These are phyloP conservation scores for Corythoichthys haematopterus DNA, from an alignment of 2,113 vertebrate species.

Conservation along the genomic window DNA sequence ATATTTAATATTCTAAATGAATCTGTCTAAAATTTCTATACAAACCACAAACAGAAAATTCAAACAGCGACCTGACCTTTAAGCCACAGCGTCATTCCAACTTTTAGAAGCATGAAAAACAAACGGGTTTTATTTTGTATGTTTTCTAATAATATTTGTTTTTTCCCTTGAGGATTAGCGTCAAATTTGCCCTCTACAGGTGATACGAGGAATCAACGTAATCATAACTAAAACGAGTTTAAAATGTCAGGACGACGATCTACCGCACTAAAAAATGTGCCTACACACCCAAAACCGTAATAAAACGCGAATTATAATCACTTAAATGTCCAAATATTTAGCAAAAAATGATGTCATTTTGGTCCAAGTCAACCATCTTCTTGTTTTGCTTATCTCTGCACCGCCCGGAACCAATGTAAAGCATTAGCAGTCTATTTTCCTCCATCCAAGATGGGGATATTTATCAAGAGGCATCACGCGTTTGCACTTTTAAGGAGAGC, in stretches of 20 bases:
- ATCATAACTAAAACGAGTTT: slow-evolving; percentile 29
- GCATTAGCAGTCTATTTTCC: background rate
- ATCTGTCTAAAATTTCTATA: background rate
- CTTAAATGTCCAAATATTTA: background rate
- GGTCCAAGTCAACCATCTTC: background rate
- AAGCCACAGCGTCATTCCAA: background rate
- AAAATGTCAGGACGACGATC: slow-evolving; percentile 20
- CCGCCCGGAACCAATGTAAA: background rate
- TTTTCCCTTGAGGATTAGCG: background rate
- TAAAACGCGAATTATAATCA: background rate
- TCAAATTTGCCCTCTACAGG: slow-evolving; percentile 52
- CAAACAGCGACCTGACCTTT: background rate
- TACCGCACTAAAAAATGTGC: background rate
- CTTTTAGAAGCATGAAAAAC: background rate
- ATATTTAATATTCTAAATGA: no score
- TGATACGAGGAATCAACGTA: background rate
- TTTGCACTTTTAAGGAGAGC: background rate
- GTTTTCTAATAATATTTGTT: background rate
- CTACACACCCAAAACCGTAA: background rate
- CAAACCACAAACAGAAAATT: background rate
- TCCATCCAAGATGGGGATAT: background rate
- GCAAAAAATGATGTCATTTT: background rate
- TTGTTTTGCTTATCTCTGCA: background rate
- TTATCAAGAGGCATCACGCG: background rate
- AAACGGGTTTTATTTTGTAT: background rate